Conservation (phyloP, 2,113 vertebrate genomes). For the Cynoglossus semilaevis region DNA sequence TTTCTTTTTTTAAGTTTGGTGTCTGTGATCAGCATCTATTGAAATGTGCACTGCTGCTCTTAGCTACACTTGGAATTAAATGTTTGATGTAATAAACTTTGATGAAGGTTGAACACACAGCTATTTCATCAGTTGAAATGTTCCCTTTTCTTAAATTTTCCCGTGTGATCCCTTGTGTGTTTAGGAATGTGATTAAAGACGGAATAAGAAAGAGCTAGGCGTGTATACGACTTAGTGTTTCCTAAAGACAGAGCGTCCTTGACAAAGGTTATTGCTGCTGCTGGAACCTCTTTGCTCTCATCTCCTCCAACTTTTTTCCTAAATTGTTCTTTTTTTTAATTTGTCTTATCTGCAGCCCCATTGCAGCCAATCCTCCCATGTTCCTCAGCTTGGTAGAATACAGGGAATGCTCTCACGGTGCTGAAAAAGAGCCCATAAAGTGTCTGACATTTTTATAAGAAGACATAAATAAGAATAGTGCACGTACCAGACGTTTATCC, state of each 20-base stretch:
- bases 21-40: slow-evolving; percentile 21
- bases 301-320: slow-evolving; percentile 21
- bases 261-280: slow-evolving; percentile 51
- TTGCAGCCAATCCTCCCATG: slow-evolving; percentile 5
- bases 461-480: slow-evolving; percentile 27
- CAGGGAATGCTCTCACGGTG: not conserved
- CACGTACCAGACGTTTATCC: slow-evolving; percentile 16
- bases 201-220: slow-evolving; percentile 38
- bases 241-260: slow-evolving; percentile 48
- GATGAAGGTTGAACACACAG: slow-evolving; percentile 45
- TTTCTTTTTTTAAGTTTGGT: slow-evolving; percentile 9
- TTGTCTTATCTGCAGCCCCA: not conserved
- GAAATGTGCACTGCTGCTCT: slow-evolving; percentile 3
- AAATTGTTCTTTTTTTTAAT: not conserved
- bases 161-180: slow-evolving; percentile 43
- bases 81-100: slow-evolving; percentile 41
- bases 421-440: slow-evolving; percentile 34
- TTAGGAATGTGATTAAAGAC: slow-evolving; percentile 60
- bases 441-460: slow-evolving; percentile 32
- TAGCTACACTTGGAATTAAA: slow-evolving; percentile 24
- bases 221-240: not conserved
- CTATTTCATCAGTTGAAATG: slow-evolving; percentile 52
- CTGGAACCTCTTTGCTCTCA: slow-evolving; percentile 35
- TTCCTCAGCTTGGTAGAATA: slow-evolving; percentile 25
- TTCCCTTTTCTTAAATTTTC: slow-evolving; percentile 38